A percentile compares a stretch with the other conserved stretches of the same genome.
phyloP scores from a whole-genome alignment of 1,140 invertebrate species.

The Argopecten irradians region DNA sequence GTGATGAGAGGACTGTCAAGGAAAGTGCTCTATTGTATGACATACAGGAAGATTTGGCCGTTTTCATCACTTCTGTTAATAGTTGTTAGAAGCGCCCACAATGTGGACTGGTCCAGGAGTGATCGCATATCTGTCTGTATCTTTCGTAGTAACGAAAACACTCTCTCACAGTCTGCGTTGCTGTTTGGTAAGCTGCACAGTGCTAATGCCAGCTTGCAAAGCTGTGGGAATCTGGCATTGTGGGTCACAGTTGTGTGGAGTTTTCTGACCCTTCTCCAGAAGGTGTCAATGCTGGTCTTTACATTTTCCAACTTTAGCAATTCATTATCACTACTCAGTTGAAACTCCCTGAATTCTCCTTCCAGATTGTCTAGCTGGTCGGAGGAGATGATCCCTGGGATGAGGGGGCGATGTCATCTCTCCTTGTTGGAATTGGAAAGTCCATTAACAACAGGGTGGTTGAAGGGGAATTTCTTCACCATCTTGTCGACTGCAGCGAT shows the following conservation, averaged over 20 bases:
- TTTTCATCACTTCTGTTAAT: neutral
- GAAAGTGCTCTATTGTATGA: neutral
- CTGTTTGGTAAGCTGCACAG: slow-evolving; percentile 33
- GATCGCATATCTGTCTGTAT: slow-evolving; percentile 40
- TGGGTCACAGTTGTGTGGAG: slow-evolving; percentile 5
- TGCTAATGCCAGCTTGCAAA: neutral
- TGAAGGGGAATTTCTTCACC: slow-evolving; percentile 29
- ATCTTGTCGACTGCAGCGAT: neutral
- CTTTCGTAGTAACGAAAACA: slow-evolving; percentile 35
- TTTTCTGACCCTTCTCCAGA: neutral
- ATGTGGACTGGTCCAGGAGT: slow-evolving; percentile 13
- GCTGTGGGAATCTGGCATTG: neutral
- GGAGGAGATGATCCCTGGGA: neutral
- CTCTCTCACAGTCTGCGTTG: slow-evolving; percentile 46
- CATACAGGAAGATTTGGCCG: slow-evolving; percentile 20
- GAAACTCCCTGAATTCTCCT: slow-evolving; percentile 16
- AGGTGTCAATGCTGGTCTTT: neutral
- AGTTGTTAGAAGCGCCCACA: slow-evolving; percentile 34
- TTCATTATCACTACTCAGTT: neutral
- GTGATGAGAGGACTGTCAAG: neutral
- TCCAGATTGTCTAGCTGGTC: slow-evolving; percentile 25
- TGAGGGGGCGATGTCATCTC: neutral
- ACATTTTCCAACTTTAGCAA: slow-evolving; percentile 32
- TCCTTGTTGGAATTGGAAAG: neutral
- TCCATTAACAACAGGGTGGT: neutral